Evolutionary conservation across 2,888 invertebrate genomes (phyloP).

Genomic region (Macaria notata): DNA sequence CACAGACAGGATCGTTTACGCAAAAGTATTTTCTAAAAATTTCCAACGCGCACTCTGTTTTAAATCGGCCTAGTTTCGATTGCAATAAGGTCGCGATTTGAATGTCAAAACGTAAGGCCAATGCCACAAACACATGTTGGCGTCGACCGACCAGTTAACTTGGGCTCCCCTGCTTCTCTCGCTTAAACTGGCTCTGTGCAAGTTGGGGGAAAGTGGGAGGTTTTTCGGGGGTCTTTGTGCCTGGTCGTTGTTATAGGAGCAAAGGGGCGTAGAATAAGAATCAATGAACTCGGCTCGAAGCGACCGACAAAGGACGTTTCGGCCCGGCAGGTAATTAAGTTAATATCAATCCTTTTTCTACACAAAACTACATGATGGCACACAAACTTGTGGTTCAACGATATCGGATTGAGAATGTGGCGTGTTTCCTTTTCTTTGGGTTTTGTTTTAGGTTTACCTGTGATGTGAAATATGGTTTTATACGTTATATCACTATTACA

Average conservation of each 20-base stretch:
- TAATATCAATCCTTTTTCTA: slow-evolving; percentile 70
- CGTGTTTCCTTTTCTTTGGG: slow-evolving; percentile 8
- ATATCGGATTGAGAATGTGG: slow-evolving; percentile 17
- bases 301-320: slow-evolving; percentile 79
- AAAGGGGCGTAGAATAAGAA: slow-evolving; percentile 75
- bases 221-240: slow-evolving; percentile 42
- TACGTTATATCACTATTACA: too few relatives aligned
- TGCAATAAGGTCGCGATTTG: slow-evolving; percentile 49
- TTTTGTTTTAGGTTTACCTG: slow-evolving; percentile 9
- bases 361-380: slow-evolving; percentile 41
- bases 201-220: slow-evolving; percentile 25
- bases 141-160: slow-evolving; percentile 47
- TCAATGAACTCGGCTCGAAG: slow-evolving; percentile 76
- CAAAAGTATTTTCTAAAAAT: slow-evolving; percentile 53
- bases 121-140: slow-evolving; percentile 77
- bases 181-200: slow-evolving; percentile 24
- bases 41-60: slow-evolving; percentile 32
- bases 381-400: slow-evolving; percentile 26
- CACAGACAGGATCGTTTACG: slow-evolving; percentile 36
- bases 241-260: slow-evolving; percentile 60
- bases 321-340: slow-evolving; percentile 77
- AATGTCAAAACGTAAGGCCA: slow-evolving; percentile 56
- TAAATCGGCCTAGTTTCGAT: slow-evolving; percentile 33
- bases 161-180: slow-evolving; percentile 51
- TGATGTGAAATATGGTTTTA: neutral